Conservation (phyloP, 2,113 vertebrate species). For the Ibidorhyncha struthersii region DNA sequence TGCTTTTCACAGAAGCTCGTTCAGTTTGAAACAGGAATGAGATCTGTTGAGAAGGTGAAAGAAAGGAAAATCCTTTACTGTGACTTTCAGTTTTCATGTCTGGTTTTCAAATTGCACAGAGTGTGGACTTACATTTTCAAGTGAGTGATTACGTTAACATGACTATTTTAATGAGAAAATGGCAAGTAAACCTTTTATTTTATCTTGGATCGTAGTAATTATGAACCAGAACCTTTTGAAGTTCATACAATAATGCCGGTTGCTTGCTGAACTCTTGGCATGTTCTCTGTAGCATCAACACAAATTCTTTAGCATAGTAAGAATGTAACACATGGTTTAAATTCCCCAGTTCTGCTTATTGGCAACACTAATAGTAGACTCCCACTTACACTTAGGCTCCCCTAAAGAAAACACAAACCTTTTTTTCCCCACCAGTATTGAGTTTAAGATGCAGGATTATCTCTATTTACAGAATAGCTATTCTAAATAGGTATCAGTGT, state of each 20-base stretch:
- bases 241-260: not conserved
- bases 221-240: conserved; percentile 45
- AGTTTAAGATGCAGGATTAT: conserved; percentile 67
- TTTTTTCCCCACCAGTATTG: conserved; percentile 31
- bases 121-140: conserved; percentile 26
- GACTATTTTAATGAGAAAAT: conserved; percentile 57
- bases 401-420: conserved; percentile 14
- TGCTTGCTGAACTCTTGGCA: conserved; percentile 34
- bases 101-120: conserved; percentile 34
- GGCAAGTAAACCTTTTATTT: conserved; percentile 49
- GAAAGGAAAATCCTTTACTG: conserved; percentile 58
- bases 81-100: conserved; percentile 57
- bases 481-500: conserved; percentile 75
- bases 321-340: not conserved
- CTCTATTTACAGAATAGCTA: conserved; percentile 70
- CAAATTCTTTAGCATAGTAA: not conserved
- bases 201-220: conserved; percentile 36
- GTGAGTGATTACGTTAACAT: conserved; percentile 44
- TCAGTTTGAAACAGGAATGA: conserved; percentile 54
- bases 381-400: conserved; percentile 19
- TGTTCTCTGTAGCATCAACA: conserved; percentile 19
- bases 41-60: conserved; percentile 58
- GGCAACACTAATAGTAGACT: not conserved
- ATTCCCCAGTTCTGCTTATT: conserved; percentile 41
- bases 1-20: conserved; percentile 64